phyloP scores from a whole-genome alignment of 2,113 vertebrate genomes.

The Myotis lucifugus region DNA sequence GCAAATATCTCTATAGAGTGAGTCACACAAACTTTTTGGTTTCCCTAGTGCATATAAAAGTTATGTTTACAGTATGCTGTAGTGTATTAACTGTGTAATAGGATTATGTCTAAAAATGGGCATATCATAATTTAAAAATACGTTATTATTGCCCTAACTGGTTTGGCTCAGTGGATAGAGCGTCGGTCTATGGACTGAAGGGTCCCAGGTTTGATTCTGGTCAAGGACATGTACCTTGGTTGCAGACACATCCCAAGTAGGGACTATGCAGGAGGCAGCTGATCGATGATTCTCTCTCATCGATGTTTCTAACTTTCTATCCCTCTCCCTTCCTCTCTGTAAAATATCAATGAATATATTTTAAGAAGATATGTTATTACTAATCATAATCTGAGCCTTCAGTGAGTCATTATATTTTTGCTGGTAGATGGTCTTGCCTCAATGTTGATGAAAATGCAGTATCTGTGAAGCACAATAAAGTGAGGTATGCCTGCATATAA shows the following conservation, averaged over 20 bases:
- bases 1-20: not conserved
- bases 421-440: not conserved
- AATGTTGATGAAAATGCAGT: not conserved
- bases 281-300: too few species aligned
- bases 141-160: not conserved
- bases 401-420: not conserved
- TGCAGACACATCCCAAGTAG: too few species aligned
- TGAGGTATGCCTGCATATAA: not conserved
- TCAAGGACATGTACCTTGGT: too few species aligned
- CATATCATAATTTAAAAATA: not conserved
- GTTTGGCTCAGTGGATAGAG: too few species aligned
- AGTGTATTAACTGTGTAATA: not conserved
- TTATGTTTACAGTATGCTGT: not conserved
- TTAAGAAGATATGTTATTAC: not conserved
- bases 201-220: too few species aligned
- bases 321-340: too few species aligned
- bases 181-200: too few species aligned
- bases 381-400: not conserved
- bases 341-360: too few species aligned
- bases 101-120: not conserved
- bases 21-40: not conserved
- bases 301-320: too few species aligned
- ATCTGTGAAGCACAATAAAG: not conserved
- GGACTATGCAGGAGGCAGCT: too few species aligned
- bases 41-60: not conserved